Base-by-base conservation (phyloP, 2,797 vertebrate species). In the Halcyon badia region DNA sequence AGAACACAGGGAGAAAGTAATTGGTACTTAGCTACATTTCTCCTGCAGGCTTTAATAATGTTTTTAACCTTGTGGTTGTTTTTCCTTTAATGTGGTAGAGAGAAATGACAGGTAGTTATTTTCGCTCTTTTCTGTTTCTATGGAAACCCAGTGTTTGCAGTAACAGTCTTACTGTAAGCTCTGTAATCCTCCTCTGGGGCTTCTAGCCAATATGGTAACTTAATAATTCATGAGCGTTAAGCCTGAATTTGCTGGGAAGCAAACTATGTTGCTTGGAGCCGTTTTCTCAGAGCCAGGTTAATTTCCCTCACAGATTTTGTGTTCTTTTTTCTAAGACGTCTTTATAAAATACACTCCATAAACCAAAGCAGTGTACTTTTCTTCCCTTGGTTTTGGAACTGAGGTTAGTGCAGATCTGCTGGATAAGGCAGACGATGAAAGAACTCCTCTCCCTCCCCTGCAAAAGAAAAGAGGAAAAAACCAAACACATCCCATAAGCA, bases 121-220 rank as follows among this genome's bases (percentile, higher is more conserved):
- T 94, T 92, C 83, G 75, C 90, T 97, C 78, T 94, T 95, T 96
- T 94, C 72, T 76, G 91, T 97, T 97, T 93, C 96, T 85, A 94
- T 96, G 92, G 95, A 88, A 96, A 97, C 76, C 5, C 70, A 73
- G 66, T 91, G 91, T 95, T 94, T 96, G 81, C 91, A 92, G 94
- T 91, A 94, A 91, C 79, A 94, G 60, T 31, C 86, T 58, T 70
- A 93, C 79, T 86, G 78, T 96, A 95, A 92, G 89, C 84, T 90
- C 93, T 94, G 62, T 95, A 92, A 96, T 96, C 77, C 84, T 95
- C 81, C 82, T 73, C 78, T 0, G 3, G 90, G 95, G 83, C 89
- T 96, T 39, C 70, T 48, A 37, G 58, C 80, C 96, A 91, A 31
- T 78, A 87, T 91, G 94, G 82, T 69, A 82, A 93, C 91, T 98